Base-by-base conservation (phyloP, 2,888 invertebrate genomes). In the Lithophane ornitopus region DNA sequence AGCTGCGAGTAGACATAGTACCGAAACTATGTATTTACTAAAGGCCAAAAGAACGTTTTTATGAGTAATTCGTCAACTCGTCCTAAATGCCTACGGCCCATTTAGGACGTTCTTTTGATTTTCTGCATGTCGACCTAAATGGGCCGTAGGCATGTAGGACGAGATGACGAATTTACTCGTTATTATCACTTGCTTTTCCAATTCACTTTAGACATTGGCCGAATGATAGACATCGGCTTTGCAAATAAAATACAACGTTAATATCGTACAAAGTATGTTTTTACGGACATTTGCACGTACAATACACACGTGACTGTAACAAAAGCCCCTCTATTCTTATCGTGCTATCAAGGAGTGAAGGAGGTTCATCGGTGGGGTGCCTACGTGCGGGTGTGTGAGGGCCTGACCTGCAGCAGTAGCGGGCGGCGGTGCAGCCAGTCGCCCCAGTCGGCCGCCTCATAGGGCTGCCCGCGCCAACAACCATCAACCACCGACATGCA, bases 321-420 rank as follows among this genome's bases (percentile, higher is more conserved):
- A 62, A 58, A 46, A 46, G 11, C 8, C 39, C 34, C 19, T 46
- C 39, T 39, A 16, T 65, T 62, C 52, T 68, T 8, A 68, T 75
- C 19, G 46, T 56, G 12, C 6, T 78, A 66, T 39, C 34, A 26
- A 66, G 82, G 72, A 56, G 44, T 66, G 44, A 58, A 46, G 82
- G 76, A 73, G 12, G 11, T 63, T 12, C 39, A 58, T 71, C 46
- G 16, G 46, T 49, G 76, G 54, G 67, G 66, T 59, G 67, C 46
- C 81, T 80, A 73, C 72, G 75, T 77, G 80, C 72, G 61, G 74
- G 70, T 63, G 77, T 80, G 49, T 69, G 78, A 56, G 82, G 77
- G 83, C 93, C 98, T 98, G 98, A 98, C 98, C 98, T 98, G 98
- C 97, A 98, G 97, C 96, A 98, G 97, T 97, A 98, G 97, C 96